These are phyloP conservation scores for human (Homo sapiens) DNA, from an alignment of 2,113 vertebrate species.

Conservation along the genomic window DNA sequence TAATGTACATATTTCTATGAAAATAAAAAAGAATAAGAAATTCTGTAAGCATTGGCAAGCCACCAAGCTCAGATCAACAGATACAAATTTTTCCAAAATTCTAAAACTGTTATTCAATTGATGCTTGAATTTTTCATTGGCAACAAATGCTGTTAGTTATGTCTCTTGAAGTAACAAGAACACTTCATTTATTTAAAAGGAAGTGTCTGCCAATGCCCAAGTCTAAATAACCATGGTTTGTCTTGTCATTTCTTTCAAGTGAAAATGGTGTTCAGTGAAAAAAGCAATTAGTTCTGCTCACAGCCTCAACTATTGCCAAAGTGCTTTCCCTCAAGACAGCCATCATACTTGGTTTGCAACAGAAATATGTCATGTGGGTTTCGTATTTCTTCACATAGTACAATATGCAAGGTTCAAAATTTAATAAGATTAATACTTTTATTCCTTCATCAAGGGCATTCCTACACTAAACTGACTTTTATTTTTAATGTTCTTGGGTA, in stretches of 20 bases:
- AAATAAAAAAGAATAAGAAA: neutral
- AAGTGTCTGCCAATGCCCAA: neutral
- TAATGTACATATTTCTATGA: neutral
- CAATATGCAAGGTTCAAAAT: neutral
- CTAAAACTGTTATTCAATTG: neutral
- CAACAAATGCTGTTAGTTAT: neutral
- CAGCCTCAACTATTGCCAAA: neutral
- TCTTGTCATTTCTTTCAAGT: neutral
- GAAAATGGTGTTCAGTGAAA: neutral
- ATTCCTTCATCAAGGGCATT: neutral
- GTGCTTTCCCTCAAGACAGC: neutral
- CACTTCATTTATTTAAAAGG: slow-evolving; percentile 41
- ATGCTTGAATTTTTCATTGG: neutral
- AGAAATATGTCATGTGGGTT: neutral
- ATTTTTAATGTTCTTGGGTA: no score
- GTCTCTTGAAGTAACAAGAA: neutral
- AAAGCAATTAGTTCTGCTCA: neutral
- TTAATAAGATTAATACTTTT: neutral
- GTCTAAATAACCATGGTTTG: neutral
- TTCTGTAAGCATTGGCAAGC: neutral
- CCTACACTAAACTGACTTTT: neutral
- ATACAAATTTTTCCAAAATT: neutral
- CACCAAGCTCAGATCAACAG: neutral
- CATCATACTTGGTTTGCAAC: neutral
- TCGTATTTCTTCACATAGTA: neutral